phyloP scores from a whole-genome alignment of 2,113 vertebrate species.

The Axis porcinus region DNA sequence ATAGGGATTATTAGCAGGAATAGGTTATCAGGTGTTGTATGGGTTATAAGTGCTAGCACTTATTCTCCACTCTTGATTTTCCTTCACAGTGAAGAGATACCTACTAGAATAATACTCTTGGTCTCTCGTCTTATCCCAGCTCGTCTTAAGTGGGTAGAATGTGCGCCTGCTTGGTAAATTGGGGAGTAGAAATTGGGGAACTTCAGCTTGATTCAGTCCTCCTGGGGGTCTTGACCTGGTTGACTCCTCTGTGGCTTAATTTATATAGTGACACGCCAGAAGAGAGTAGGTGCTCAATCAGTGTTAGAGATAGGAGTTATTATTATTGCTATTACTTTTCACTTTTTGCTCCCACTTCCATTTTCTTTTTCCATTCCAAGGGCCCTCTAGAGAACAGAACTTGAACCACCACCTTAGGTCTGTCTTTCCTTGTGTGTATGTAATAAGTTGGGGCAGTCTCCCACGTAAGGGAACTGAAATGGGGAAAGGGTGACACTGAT shows the following conservation, averaged over 20 bases:
- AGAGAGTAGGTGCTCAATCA: not conserved
- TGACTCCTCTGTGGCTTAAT: not conserved
- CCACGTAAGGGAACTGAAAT: not conserved
- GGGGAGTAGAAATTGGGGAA: not conserved
- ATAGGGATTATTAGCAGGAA: not conserved
- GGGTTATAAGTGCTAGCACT: not conserved
- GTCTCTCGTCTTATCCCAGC: not conserved
- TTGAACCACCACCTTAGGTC: not conserved
- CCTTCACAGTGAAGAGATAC: not conserved
- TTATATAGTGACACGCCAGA: not conserved
- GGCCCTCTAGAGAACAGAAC: not conserved
- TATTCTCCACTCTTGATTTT: too few relatives aligned
- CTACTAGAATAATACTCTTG: not conserved
- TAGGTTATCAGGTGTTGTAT: not conserved
- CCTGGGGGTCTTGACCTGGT: too few relatives aligned
- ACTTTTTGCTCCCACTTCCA: not conserved
- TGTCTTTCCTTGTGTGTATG: not conserved
- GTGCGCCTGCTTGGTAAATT: not conserved
- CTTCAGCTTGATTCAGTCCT: not conserved
- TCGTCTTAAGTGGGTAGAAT: not conserved
- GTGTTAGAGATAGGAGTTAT: not conserved
- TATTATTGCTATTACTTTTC: not conserved
- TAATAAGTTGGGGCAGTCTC: not conserved
- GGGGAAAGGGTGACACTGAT: not conserved
- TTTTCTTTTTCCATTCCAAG: not conserved